phyloP scores from a whole-genome alignment of 2,113 vertebrate genomes.

The Chascanopsetta lugubris region DNA sequence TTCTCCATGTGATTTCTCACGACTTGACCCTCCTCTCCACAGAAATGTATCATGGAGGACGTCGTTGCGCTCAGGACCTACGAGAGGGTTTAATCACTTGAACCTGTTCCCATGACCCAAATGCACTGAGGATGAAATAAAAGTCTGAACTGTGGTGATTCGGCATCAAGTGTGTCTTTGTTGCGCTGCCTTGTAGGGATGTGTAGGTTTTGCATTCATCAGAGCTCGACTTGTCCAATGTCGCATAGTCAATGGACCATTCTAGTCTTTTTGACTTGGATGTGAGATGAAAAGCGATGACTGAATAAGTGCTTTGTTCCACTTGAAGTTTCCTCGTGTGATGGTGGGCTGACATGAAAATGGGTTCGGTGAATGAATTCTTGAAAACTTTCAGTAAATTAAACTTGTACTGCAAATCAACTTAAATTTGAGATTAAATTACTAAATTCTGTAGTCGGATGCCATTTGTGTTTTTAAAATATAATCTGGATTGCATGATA shows the following conservation, averaged over 20 bases:
- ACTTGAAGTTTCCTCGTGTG: too few species aligned
- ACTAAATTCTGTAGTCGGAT: too few species aligned
- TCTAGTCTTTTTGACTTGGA: not conserved
- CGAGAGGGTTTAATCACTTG: conserved; percentile 75
- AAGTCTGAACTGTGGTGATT: conserved; percentile 39
- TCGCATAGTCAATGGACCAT: not conserved
- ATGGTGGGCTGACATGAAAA: too few species aligned
- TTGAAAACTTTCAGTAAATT: too few species aligned
- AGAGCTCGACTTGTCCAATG: not conserved
- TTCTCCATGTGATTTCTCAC: not conserved
- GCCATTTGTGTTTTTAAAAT: too few species aligned
- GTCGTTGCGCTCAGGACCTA: conserved; percentile 85
- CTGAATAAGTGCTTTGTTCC: too few species aligned
- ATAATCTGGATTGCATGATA: too few species aligned
- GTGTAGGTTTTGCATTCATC: not conserved
- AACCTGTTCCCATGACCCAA: not conserved
- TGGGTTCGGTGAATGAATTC: too few species aligned
- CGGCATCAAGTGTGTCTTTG: not conserved
- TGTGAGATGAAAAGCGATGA: too few species aligned
- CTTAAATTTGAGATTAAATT: too few species aligned
- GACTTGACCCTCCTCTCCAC: conserved; percentile 35
- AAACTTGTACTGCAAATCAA: too few species aligned
- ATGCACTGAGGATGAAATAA: conserved; percentile 45
- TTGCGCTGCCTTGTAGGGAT: not conserved
- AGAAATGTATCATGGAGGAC: conserved; percentile 89